Evolutionary conservation across 1,140 invertebrate species (phyloP).

Genomic region (Lysiphlebus fabarum): DNA sequence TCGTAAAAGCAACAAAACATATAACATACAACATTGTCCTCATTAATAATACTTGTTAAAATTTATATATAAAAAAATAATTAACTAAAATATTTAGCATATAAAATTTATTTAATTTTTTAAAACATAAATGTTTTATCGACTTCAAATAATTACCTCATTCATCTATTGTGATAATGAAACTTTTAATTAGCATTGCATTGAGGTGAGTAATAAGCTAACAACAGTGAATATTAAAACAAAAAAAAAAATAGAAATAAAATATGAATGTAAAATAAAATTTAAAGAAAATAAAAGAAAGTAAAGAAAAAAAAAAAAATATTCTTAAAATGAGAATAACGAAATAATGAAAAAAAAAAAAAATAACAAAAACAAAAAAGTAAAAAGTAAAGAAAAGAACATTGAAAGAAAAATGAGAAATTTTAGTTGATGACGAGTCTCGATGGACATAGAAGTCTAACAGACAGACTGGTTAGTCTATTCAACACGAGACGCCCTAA

Average conservation of each 20-base stretch:
- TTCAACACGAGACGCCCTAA: slow-evolving; percentile 21
- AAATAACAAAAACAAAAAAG: slow-evolving; percentile 6
- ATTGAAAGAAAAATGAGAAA: slow-evolving; percentile 19
- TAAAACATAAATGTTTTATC: too few relatives aligned
- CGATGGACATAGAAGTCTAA: slow-evolving; percentile 30
- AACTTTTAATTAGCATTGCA: slow-evolving; percentile 34
- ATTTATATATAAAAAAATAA: too few relatives aligned
- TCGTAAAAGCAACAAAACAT: too few relatives aligned
- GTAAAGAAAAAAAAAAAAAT: too few relatives aligned
- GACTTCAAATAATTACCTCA: too few relatives aligned
- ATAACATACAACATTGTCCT: too few relatives aligned
- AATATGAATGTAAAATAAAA: too few relatives aligned
- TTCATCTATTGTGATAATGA: slow-evolving; percentile 26
- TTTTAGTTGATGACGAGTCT: slow-evolving; percentile 13
- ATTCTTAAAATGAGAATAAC: slow-evolving; percentile 4
- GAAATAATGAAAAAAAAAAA: background rate
- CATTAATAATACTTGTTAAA: too few relatives aligned
- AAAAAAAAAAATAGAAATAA: too few relatives aligned
- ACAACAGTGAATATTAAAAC: background rate
- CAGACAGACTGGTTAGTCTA: slow-evolving; percentile 28
- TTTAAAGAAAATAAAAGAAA: too few relatives aligned
- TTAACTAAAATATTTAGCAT: too few relatives aligned
- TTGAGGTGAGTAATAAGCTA: background rate
- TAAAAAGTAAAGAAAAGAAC: slow-evolving; percentile 1
- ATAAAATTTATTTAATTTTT: too few relatives aligned